phyloP scores from a whole-genome alignment of 2,113 vertebrate genomes.

The Noturus placidus region DNA sequence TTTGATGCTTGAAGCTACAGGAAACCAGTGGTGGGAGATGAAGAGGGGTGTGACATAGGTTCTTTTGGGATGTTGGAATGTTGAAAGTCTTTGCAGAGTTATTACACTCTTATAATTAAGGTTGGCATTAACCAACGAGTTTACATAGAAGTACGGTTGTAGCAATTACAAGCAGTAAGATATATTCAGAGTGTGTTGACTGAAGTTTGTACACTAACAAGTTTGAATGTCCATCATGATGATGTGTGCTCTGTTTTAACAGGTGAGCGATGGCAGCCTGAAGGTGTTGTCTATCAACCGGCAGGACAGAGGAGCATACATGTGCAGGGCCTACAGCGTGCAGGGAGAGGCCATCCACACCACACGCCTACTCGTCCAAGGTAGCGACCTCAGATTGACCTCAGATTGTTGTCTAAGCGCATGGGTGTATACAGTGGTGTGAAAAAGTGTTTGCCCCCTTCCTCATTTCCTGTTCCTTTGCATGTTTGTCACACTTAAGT shows the following conservation, averaged over 20 bases:
- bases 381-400: constrained; percentile 62
- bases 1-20: too few relatives aligned
- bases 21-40: too few relatives aligned
- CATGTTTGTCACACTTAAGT: too few relatives aligned
- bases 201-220: background rate
- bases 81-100: too few relatives aligned
- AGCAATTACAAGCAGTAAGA: background rate
- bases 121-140: background rate
- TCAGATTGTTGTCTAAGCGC: background rate
- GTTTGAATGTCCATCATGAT: background rate
- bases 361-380: constrained; percentile 95
- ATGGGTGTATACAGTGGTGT: too few relatives aligned
- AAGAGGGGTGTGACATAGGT: too few relatives aligned
- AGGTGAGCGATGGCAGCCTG: constrained; percentile 94
- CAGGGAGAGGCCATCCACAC: constrained; percentile 96
- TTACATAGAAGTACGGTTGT: background rate
- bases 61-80: too few relatives aligned
- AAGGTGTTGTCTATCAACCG: constrained; percentile 86
- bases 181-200: background rate
- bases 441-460: too few relatives aligned
- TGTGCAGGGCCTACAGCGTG: constrained; percentile 92
- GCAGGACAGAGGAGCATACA: constrained; percentile 92
- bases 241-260: background rate
- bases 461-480: too few relatives aligned
- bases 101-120: too few relatives aligned